Evolutionary conservation across 2,797 vertebrate species (phyloP).

Genomic region (Arremon brunneinucha): DNA sequence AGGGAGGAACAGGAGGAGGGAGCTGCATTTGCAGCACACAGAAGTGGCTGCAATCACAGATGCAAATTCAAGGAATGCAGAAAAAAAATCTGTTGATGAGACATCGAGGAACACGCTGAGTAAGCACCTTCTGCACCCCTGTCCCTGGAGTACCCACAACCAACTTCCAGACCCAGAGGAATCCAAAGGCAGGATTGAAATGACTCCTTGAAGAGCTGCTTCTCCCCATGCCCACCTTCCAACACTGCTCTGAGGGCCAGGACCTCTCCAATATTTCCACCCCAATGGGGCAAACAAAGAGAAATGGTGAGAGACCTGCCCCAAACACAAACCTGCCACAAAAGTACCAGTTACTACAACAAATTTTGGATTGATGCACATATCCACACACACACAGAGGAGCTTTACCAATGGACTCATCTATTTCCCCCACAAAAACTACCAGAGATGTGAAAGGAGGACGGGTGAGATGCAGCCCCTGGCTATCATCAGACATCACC

Average conservation of each 20-base stretch:
- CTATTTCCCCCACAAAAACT: background rate
- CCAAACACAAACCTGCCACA: background rate
- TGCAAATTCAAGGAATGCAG: background rate
- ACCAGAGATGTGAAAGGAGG: background rate
- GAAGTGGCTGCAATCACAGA: fast-evolving
- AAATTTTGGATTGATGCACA: too few species aligned
- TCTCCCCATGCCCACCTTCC: background rate
- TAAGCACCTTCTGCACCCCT: background rate
- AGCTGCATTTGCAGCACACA: background rate
- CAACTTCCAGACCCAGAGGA: background rate
- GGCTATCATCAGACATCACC: background rate
- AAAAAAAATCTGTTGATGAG: background rate
- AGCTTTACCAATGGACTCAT: background rate
- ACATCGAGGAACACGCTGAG: fast-evolving
- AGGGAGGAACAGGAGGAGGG: background rate
- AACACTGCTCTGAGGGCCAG: background rate
- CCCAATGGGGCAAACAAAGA: fast-evolving
- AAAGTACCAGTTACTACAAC: fast-evolving
- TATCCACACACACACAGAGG: fast-evolving
- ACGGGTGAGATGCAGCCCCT: background rate
- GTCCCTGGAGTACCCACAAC: background rate
- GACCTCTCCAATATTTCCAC: background rate
- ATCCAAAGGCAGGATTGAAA: fast-evolving
- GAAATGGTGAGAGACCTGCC: background rate
- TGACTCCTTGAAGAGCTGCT: background rate